phyloP scores from a whole-genome alignment of 92 coral and sea anemone genomes.

The Zoanthus sansibaricus region DNA sequence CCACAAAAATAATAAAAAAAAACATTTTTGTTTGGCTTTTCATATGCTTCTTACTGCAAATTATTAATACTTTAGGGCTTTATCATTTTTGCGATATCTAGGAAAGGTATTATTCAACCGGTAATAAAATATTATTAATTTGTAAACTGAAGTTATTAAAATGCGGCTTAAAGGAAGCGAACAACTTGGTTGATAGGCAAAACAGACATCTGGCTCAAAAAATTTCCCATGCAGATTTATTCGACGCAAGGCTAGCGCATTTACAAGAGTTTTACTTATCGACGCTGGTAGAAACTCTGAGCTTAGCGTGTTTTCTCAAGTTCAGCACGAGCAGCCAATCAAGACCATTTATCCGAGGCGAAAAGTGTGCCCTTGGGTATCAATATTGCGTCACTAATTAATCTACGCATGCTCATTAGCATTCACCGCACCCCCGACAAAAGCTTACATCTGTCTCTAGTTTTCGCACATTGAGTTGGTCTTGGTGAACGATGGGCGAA shows the following conservation, averaged over 20 bases:
- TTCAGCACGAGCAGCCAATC: constrained; percentile 52
- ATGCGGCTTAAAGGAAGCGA: constrained; percentile 17
- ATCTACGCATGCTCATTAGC: constrained; percentile 85
- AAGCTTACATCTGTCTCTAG: constrained; percentile 80
- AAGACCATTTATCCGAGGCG: constrained; percentile 44
- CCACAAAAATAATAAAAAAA: background rate
- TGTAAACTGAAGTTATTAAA: constrained; percentile 19
- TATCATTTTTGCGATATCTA: constrained; percentile 15
- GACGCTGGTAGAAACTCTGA: constrained; percentile 43
- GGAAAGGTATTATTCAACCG: constrained; percentile 7
- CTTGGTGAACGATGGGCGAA: constrained; percentile 40
- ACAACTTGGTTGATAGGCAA: background rate
- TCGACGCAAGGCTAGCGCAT: background rate
- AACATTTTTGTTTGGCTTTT: background rate
- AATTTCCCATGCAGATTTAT: constrained; percentile 38
- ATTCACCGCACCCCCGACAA: constrained; percentile 88
- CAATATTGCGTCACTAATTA: constrained; percentile 73
- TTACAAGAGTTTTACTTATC: background rate
- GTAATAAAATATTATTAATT: constrained; percentile 22
- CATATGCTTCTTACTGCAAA: background rate
- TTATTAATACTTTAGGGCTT: background rate
- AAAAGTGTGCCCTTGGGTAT: constrained; percentile 72
- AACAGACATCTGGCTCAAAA: constrained; percentile 15
- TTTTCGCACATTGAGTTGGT: constrained; percentile 55
- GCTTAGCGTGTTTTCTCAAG: constrained; percentile 51